A percentile compares a stretch with the other conserved stretches of the same genome.
Conservation (phyloP, 2,888 invertebrate genomes). For the Eupithecia inturbata region DNA sequence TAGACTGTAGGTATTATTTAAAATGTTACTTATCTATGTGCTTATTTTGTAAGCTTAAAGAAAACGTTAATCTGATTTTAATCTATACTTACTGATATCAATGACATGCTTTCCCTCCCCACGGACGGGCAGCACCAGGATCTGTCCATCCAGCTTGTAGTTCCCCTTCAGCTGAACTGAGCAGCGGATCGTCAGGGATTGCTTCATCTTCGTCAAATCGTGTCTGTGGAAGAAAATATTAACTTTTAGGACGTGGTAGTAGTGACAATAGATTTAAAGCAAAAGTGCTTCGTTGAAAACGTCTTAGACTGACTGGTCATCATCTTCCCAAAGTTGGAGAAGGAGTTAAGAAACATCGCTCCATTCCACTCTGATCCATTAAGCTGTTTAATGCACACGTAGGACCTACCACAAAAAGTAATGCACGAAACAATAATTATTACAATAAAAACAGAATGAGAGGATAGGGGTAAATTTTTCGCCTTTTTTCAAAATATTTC, state of each 20-base stretch:
- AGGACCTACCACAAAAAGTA: too few species aligned
- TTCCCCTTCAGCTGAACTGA: conserved; percentile 62
- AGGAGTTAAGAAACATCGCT: too few species aligned
- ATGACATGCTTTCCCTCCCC: conserved; percentile 71
- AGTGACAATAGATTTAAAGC: background rate
- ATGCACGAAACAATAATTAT: too few species aligned
- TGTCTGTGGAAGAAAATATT: conserved; percentile 50
- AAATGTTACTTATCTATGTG: background rate
- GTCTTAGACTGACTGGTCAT: too few species aligned
- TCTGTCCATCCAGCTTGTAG: conserved; percentile 66
- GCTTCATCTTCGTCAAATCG: conserved; percentile 60
- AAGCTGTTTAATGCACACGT: too few species aligned
- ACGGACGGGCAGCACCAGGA: conserved; percentile 65
- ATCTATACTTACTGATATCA: conserved; percentile 66
- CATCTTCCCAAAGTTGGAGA: too few species aligned
- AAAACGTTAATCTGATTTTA: background rate
- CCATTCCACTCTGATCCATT: too few species aligned
- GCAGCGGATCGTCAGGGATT: conserved; percentile 58
- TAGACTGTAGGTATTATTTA: too few species aligned
- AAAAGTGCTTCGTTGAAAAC: background rate
- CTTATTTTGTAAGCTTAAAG: background rate
- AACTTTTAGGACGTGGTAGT: background rate
- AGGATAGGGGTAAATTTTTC: too few species aligned
- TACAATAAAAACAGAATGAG: too few species aligned
- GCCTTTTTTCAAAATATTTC: too few species aligned